A percentile compares a stretch with the other conserved stretches of the same genome.
Evolutionary conservation across 2,113 vertebrate genomes (phyloP).

Genomic region (Nothocercus julius): DNA sequence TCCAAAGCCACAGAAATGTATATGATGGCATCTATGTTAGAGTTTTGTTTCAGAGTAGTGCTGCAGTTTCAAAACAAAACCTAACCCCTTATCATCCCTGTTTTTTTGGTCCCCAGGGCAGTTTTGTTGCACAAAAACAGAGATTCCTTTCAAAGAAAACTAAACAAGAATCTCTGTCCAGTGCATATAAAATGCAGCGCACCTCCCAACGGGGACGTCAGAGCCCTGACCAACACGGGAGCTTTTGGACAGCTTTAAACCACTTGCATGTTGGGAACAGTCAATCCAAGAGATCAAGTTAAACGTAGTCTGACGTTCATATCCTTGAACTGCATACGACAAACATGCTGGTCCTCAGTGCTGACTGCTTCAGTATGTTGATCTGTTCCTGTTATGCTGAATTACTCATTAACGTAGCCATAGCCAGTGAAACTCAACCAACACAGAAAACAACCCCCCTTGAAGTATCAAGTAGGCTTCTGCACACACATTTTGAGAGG

Average conservation of each 20-base stretch:
- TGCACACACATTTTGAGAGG: not conserved
- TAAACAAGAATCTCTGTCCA: not conserved
- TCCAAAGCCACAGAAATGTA: not conserved
- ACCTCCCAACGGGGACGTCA: accelerated
- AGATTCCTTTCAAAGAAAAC: not conserved
- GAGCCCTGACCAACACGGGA: not conserved
- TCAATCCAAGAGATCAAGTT: not conserved
- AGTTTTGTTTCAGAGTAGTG: not conserved
- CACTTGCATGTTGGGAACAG: not conserved
- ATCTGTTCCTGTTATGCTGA: not conserved
- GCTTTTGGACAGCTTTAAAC: not conserved
- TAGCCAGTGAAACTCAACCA: not conserved
- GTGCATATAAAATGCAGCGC: not conserved
- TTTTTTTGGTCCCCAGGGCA: not conserved
- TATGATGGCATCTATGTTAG: not conserved
- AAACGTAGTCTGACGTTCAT: conserved; percentile 36
- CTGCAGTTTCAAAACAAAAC: not conserved
- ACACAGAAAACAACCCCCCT: not conserved
- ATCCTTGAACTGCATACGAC: not conserved
- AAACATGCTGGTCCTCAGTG: not conserved
- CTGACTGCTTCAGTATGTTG: not conserved
- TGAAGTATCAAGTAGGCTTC: not conserved
- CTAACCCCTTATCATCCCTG: not conserved
- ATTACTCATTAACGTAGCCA: conserved; percentile 6
- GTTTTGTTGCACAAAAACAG: not conserved